These are phyloP conservation scores for Apogon talboti DNA, from an alignment of 2,797 vertebrate genomes.

Conservation along the genomic window DNA sequence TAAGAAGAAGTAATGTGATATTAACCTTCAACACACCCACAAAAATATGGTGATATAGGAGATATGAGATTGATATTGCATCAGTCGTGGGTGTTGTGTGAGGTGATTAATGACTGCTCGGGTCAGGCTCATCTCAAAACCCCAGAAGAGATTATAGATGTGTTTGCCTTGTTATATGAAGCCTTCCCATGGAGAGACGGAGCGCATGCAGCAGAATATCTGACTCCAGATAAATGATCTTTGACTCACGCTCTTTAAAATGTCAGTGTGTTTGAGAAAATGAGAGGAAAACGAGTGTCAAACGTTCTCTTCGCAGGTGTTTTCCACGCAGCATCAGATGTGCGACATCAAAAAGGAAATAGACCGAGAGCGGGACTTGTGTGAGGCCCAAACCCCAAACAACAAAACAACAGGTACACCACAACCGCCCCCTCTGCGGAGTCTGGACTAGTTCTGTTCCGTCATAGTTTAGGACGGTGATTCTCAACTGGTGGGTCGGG, in stretches of 20 bases:
- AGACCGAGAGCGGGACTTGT: constrained; percentile 70
- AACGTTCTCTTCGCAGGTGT: constrained; percentile 68
- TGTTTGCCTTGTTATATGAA: constrained; percentile 4
- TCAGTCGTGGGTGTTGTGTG: not conserved
- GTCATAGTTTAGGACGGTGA: too few relatives aligned
- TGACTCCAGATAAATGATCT: constrained; percentile 3
- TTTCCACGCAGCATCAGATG: constrained; percentile 70
- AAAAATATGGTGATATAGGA: constrained; percentile 18
- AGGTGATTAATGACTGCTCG: constrained; percentile 20
- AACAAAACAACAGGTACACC: constrained; percentile 79
- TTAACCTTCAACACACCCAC: constrained; percentile 15
- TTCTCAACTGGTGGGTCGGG: too few relatives aligned
- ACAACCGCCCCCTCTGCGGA: too few relatives aligned
- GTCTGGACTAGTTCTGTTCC: too few relatives aligned
- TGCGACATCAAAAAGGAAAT: constrained; percentile 81
- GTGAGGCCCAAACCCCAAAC: constrained; percentile 71
- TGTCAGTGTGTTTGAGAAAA: not conserved
- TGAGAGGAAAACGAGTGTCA: not conserved
- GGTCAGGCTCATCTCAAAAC: constrained; percentile 21
- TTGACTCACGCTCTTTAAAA: constrained; percentile 1
- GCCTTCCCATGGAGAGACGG: not conserved
- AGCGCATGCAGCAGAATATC: not conserved
- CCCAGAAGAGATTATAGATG: not conserved
- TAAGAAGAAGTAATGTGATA: too few relatives aligned
- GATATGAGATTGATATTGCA: constrained; percentile 28